Conservation (phyloP, 2,888 invertebrate species). For the Rhogogaster chlorosoma region DNA sequence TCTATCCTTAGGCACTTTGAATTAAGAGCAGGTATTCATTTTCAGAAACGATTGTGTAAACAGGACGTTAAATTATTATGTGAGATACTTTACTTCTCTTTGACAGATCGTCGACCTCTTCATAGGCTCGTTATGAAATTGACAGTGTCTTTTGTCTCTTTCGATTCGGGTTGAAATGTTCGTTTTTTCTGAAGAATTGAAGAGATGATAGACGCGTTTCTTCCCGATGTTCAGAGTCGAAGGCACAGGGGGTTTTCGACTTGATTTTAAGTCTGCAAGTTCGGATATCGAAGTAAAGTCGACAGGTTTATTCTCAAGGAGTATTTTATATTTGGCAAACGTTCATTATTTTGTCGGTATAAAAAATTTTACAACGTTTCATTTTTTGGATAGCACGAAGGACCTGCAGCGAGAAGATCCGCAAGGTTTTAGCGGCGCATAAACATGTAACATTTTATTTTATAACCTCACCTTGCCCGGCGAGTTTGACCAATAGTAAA, state of each 20-base stretch:
- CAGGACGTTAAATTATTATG: conserved; percentile 1
- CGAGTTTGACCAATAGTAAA: conserved; percentile 62
- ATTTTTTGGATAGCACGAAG: conserved; percentile 63
- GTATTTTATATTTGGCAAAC: conserved; percentile 27
- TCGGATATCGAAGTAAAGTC: background rate
- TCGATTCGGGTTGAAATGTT: background rate
- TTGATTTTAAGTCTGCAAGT: background rate
- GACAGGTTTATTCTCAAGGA: background rate
- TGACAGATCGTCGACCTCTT: background rate
- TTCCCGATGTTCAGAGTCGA: background rate
- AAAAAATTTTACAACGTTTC: conserved; percentile 70
- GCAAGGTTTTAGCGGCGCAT: conserved; percentile 59
- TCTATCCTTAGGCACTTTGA: background rate
- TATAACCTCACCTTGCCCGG: conserved; percentile 57
- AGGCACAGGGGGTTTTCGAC: background rate
- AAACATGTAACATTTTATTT: conserved; percentile 69
- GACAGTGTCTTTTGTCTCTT: background rate
- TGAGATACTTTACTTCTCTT: background rate
- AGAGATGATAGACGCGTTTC: background rate
- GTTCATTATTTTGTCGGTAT: conserved; percentile 52
- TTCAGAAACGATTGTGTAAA: background rate
- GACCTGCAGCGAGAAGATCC: conserved; percentile 57
- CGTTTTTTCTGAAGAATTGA: background rate
- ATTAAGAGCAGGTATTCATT: background rate
- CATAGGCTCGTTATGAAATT: background rate